Conservation (phyloP, 2,888 invertebrate genomes). For the Metalampra italica region DNA sequence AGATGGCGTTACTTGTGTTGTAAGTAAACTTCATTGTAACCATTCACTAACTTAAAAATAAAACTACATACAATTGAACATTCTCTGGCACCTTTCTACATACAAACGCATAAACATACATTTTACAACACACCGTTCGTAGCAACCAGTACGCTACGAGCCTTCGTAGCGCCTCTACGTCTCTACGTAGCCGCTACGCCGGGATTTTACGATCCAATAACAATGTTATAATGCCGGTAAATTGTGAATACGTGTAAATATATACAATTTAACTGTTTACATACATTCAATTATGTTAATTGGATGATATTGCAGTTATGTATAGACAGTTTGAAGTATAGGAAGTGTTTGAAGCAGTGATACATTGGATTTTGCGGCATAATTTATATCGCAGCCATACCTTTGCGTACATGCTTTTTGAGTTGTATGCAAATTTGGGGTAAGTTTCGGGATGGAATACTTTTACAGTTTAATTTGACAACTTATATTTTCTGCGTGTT, state of each 20-base stretch:
- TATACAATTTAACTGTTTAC: constrained; percentile 6
- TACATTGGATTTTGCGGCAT: too few species aligned
- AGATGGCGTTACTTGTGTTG: constrained; percentile 35
- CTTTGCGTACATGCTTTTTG: not conserved
- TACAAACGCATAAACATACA: not conserved
- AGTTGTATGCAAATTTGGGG: too few species aligned
- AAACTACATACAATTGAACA: not conserved
- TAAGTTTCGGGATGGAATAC: too few species aligned
- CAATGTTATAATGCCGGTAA: constrained; percentile 27
- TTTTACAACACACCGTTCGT: not conserved
- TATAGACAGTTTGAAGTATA: not conserved
- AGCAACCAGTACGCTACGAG: constrained; percentile 43
- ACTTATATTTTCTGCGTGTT: too few species aligned
- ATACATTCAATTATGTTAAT: constrained; percentile 9
- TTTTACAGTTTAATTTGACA: too few species aligned
- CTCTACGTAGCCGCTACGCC: constrained; percentile 28
- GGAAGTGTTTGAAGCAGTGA: not conserved
- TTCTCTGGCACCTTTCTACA: not conserved
- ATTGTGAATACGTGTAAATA: constrained; percentile 21
- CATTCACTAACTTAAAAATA: not conserved
- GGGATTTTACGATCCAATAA: constrained; percentile 13
- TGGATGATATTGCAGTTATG: constrained; percentile 2
- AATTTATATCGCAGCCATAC: too few species aligned
- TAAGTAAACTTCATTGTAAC: constrained; percentile 6
- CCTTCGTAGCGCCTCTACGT: constrained; percentile 43